These are phyloP conservation scores for Propithecus deckenii DNA, from an alignment of 2,797 vertebrate species.

Conservation along the genomic window DNA sequence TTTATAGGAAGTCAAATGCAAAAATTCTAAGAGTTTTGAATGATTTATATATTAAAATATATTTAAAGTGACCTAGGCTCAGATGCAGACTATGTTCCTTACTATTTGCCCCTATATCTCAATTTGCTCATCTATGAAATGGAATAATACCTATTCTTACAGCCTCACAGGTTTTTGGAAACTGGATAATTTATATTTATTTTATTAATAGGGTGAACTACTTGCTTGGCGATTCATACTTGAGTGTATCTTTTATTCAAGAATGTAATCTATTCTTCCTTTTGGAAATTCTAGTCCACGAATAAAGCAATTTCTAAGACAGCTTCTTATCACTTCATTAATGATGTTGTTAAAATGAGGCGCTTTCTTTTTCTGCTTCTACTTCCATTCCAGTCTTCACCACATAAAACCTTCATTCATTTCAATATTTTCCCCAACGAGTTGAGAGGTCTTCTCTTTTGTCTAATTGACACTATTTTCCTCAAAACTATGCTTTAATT, in stretches of 20 bases:
- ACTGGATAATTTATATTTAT: background rate
- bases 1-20: constrained; percentile 36
- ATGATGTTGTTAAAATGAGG: background rate
- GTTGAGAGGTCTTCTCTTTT: background rate
- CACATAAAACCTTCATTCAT: background rate
- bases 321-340: background rate
- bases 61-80: background rate
- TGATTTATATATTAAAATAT: background rate
- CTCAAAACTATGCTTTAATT: background rate
- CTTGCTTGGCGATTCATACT: constrained; percentile 1
- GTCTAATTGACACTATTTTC: background rate
- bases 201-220: background rate
- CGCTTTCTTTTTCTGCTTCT: background rate
- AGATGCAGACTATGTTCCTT: background rate
- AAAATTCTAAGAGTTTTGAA: constrained; percentile 5
- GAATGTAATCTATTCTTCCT: background rate
- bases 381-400: background rate
- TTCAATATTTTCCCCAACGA: background rate
- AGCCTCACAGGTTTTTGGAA: background rate
- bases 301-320: background rate
- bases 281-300: background rate
- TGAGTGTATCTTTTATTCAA: background rate
- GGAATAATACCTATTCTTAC: background rate
- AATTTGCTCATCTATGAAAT: background rate
- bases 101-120: background rate